phyloP scores from a whole-genome alignment of 2,797 vertebrate species.

The Danio albolineatus region DNA sequence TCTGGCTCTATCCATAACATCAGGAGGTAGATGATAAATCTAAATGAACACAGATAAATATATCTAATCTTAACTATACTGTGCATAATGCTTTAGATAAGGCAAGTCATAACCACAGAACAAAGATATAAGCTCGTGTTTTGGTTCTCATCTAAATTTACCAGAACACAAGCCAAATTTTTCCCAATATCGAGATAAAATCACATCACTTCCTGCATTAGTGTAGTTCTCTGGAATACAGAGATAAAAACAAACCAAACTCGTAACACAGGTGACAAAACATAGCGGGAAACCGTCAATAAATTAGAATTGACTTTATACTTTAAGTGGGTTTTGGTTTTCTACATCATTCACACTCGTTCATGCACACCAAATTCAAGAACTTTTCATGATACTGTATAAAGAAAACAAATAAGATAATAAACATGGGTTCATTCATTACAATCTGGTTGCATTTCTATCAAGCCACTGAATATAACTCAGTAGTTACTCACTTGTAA shows the following conservation, averaged over 20 bases:
- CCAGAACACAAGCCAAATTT: background rate
- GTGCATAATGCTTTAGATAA: background rate
- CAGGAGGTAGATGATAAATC: background rate
- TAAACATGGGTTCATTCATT: no score
- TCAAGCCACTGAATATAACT: no score
- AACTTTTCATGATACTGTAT: no score
- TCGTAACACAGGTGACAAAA: background rate
- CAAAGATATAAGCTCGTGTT: background rate
- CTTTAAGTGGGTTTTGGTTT: no score
- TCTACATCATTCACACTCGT: background rate
- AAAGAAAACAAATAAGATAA: no score
- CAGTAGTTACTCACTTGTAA: no score
- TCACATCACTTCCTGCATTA: background rate
- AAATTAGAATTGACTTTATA: background rate
- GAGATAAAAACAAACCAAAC: background rate
- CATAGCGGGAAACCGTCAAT: no score
- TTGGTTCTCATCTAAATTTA: background rate
- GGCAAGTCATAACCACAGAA: background rate
- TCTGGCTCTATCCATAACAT: background rate
- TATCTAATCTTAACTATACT: background rate
- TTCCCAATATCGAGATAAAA: background rate
- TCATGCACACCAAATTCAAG: no score
- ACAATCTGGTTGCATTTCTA: no score
- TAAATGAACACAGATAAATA: background rate
- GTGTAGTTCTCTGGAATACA: constrained; percentile 9